Evolutionary conservation across 2,888 invertebrate genomes (phyloP).

Genomic region (Uropetala carovei): DNA sequence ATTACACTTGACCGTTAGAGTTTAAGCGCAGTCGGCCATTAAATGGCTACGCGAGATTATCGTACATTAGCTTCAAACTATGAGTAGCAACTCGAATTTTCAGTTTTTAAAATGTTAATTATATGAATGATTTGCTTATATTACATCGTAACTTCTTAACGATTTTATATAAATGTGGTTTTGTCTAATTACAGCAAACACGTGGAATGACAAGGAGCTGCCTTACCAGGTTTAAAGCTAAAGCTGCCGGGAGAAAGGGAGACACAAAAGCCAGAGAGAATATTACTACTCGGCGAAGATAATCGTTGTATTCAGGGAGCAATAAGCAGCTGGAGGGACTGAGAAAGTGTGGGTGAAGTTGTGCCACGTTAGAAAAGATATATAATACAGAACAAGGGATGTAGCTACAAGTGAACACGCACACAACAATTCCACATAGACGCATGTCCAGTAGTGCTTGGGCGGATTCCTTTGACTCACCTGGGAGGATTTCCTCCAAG

Average conservation of each 20-base stretch:
- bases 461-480: neutral
- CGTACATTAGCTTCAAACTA: neutral
- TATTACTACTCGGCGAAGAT: neutral
- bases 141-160: too few species aligned
- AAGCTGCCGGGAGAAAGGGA: neutral
- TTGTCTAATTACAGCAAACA: slow-evolving; percentile 54
- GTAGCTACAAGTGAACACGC: too few species aligned
- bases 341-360: neutral
- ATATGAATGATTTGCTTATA: too few species aligned
- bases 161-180: neutral
- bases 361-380: neutral
- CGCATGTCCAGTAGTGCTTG: neutral
- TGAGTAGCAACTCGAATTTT: too few species aligned
- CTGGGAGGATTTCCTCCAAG: neutral
- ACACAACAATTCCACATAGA: neutral
- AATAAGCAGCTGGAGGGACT: neutral
- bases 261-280: too few species aligned
- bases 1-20: too few species aligned
- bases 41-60: too few species aligned
- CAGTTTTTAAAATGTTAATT: too few species aligned
- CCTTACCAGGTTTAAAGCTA: slow-evolving; percentile 65
- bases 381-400: neutral
- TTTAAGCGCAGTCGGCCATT: too few species aligned
- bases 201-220: slow-evolving; percentile 65
- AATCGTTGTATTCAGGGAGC: slow-evolving; percentile 19